phyloP scores from a whole-genome alignment of 2,888 invertebrate species.

The Electrophaes corylata region DNA sequence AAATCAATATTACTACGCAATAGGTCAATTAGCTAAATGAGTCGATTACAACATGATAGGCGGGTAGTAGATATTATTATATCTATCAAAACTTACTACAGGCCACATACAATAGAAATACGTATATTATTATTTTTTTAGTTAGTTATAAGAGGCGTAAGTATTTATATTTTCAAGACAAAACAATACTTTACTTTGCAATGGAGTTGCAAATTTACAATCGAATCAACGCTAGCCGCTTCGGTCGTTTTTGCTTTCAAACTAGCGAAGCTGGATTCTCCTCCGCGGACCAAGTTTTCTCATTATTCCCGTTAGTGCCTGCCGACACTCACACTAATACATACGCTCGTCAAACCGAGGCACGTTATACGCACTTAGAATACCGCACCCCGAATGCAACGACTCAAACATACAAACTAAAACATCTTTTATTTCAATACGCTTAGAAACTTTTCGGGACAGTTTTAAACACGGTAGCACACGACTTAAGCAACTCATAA shows the following conservation, averaged over 20 bases:
- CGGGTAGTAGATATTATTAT: too few relatives aligned
- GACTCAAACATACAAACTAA: conserved; percentile 37
- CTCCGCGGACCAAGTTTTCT: conserved; percentile 75
- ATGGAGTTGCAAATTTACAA: conserved; percentile 47
- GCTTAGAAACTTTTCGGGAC: conserved; percentile 57
- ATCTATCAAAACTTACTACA: too few relatives aligned
- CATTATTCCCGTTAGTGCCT: conserved; percentile 73
- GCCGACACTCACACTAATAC: conserved; percentile 63
- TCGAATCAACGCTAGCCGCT: conserved; percentile 56
- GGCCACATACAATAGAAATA: too few relatives aligned
- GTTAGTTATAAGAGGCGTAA: neutral
- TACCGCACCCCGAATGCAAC: conserved; percentile 43
- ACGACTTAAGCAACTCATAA: conserved; percentile 71
- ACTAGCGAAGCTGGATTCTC: conserved; percentile 53
- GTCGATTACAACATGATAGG: too few relatives aligned
- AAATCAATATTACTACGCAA: too few relatives aligned
- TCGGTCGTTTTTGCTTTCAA: conserved; percentile 52
- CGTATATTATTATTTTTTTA: too few relatives aligned
- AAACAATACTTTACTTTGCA: conserved; percentile 25
- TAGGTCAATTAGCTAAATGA: too few relatives aligned
- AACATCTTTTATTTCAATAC: conserved; percentile 61
- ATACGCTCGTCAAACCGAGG: conserved; percentile 59
- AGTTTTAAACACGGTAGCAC: conserved; percentile 68
- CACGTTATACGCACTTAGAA: conserved; percentile 58
- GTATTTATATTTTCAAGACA: conserved; percentile 4